Percentiles rank a stretch among this genome's conserved stretches.
Conservation (phyloP, 2,113 vertebrate genomes). For the Rhipidura dahli region DNA sequence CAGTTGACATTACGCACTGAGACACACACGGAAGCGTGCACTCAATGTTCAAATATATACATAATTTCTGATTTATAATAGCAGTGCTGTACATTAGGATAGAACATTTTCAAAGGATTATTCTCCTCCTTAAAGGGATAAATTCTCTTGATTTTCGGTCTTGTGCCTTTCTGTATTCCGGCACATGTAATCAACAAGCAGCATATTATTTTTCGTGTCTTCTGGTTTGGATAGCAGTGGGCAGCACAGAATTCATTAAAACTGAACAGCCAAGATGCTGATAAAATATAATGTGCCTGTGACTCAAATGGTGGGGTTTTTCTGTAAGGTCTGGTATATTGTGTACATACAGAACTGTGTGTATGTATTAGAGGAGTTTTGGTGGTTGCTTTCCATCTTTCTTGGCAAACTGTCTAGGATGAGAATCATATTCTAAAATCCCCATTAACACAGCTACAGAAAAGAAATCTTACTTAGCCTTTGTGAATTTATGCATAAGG, state of each 20-base stretch:
- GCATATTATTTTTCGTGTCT: background rate
- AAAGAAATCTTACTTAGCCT: background rate
- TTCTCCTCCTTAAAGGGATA: background rate
- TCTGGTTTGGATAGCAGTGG: background rate
- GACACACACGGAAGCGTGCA: background rate
- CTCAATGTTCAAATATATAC: background rate
- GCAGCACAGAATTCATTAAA: conserved; percentile 1
- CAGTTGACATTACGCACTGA: background rate
- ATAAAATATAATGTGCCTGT: background rate
- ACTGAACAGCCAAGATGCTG: background rate
- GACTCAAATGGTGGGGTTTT: background rate
- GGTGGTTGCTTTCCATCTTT: background rate
- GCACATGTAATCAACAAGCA: background rate
- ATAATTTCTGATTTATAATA: conserved; percentile 1
- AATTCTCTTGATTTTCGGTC: background rate
- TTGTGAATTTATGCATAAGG: background rate
- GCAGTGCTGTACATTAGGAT: background rate
- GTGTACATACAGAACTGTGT: background rate
- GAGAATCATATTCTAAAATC: background rate
- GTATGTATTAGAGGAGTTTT: background rate
- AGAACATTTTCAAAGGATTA: conserved; percentile 5
- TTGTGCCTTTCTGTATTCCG: background rate
- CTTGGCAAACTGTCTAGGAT: background rate
- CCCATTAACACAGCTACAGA: background rate
- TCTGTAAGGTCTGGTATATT: background rate